Evolutionary conservation across 2,797 vertebrate species (phyloP), one percentile per base, ranked within the genome.

Genomic region (Hafferia zeledoni): DNA sequence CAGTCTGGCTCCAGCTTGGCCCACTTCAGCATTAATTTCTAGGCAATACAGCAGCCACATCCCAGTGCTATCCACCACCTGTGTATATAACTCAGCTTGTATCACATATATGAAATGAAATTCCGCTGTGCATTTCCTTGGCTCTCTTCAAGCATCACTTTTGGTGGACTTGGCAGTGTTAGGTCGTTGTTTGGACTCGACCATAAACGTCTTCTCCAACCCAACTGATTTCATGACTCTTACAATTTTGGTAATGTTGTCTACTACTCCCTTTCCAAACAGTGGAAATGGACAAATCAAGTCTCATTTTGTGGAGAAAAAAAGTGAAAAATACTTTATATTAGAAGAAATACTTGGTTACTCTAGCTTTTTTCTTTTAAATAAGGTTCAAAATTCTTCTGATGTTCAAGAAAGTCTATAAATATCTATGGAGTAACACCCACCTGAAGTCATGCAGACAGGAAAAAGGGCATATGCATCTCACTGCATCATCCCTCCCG

Each of bases 401-500:
- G 47, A 70, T 25, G n/a, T n/a, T 67, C 43, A 57, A 83, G 59
- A 61, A 55, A 68, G 43, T 44, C 59, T 59, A 50, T 39, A 52
- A 39, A 60, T 65, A 44, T 24, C 46, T 35, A 31, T 16, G 22
- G 41, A 86, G 56, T 49, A 69, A 88, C 55, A 57, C 41, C 33
- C 63, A 70, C 39, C 8, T 12, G 1, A 52, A 74, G 61, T 30
- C 53, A 88, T 9, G 18, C 41, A 50, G 80, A 39, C 53, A 78
- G 50, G 60, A 81, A 13, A 83, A 85, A 50, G 10, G 12, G 43
- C 0, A 0, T 13, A 39, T 16, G 90, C 4, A 17, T 50, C 70
- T 83, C 86, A 57, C 80, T 93, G 82, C 65, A 76, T 55, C 83
- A 44, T 50, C 68, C n/a, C 65, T 28, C 52, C 77, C 63, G 88